These are phyloP conservation scores for Tiliacea aurago DNA, from an alignment of 2,888 invertebrate genomes.

Conservation along the genomic window DNA sequence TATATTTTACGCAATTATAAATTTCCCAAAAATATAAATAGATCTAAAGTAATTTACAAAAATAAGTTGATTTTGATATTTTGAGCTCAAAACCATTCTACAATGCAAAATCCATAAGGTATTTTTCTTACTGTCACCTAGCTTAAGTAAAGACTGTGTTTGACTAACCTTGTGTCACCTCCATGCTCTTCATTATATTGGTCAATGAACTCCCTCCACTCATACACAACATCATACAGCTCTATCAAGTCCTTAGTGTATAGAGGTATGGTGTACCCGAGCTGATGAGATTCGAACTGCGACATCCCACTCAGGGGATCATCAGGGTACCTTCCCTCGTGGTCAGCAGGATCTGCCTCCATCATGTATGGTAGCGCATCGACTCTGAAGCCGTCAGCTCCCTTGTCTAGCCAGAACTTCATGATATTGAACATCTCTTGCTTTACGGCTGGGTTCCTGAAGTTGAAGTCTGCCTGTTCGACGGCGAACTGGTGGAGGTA, in stretches of 20 bases:
- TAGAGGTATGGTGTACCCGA: constrained; percentile 90
- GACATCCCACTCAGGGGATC: constrained; percentile 87
- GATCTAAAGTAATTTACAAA: too few species aligned
- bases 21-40: too few species aligned
- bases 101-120: too few species aligned
- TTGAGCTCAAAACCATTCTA: too few species aligned
- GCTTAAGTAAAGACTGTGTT: not conserved
- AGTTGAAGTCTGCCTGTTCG: constrained; percentile 93
- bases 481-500: constrained; percentile 93
- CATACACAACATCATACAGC: constrained; percentile 89
- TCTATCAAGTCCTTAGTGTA: constrained; percentile 92
- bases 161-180: constrained; percentile 83
- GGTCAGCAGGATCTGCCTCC: constrained; percentile 86
- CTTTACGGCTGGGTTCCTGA: constrained; percentile 90
- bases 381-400: constrained; percentile 94
- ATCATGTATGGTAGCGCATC: constrained; percentile 92
- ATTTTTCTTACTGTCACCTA: too few species aligned
- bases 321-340: constrained; percentile 83
- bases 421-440: constrained; percentile 91
- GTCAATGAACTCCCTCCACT: constrained; percentile 91
- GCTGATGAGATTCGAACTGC: constrained; percentile 86
- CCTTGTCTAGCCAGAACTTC: constrained; percentile 93
- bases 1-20: too few species aligned
- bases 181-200: constrained; percentile 81
- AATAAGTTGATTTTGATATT: too few species aligned